These are phyloP conservation scores for Pelusios castaneus DNA, from an alignment of 2,113 vertebrate genomes.

Conservation along the genomic window DNA sequence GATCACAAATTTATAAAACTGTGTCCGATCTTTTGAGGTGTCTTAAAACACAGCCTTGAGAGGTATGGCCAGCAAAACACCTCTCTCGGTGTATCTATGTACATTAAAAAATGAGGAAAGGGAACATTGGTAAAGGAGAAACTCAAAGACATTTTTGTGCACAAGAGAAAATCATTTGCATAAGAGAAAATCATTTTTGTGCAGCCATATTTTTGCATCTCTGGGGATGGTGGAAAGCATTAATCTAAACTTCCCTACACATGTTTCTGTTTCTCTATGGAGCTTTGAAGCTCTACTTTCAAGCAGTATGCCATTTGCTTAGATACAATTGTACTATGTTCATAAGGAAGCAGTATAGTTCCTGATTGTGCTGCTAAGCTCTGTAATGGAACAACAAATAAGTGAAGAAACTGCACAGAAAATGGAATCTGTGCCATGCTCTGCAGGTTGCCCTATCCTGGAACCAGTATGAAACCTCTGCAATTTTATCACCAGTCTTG, in stretches of 20 bases:
- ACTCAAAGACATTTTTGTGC: not conserved
- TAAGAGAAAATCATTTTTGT: not conserved
- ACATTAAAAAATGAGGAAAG: not conserved
- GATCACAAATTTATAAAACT: not conserved
- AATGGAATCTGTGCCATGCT: not conserved
- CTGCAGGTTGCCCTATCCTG: not conserved
- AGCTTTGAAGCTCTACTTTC: not conserved
- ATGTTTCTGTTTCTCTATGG: not conserved
- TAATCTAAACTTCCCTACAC: not conserved
- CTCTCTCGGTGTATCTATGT: not conserved
- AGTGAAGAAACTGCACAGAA: not conserved
- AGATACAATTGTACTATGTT: not conserved
- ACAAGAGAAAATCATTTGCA: too few species aligned
- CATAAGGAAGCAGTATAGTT: not conserved
- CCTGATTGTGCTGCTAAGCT: not conserved
- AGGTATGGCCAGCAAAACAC: not conserved
- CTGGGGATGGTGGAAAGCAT: fast-evolving
- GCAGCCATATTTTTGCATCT: too few species aligned
- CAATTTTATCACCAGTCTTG: not conserved
- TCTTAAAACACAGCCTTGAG: not conserved
- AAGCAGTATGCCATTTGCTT: not conserved
- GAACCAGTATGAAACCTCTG: not conserved
- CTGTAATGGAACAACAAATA: not conserved
- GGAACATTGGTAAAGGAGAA: not conserved
- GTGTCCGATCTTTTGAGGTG: not conserved